Conservation (phyloP, 2,797 vertebrate species). For the Arrhamphus sclerolepis region DNA sequence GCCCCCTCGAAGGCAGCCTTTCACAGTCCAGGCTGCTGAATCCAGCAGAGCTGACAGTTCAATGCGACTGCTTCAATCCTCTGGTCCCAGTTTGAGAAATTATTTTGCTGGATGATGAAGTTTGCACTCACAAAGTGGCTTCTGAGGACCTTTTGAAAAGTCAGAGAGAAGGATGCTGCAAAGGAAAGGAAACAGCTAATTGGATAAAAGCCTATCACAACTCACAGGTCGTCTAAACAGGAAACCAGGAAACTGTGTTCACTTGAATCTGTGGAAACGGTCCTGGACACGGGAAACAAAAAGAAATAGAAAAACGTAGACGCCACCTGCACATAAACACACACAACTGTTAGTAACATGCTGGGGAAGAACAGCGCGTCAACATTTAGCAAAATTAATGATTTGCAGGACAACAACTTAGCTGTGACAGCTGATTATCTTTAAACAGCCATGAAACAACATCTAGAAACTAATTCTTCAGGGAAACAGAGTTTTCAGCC, state of each 20-base stretch:
- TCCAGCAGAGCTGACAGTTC: not conserved
- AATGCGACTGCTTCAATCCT: not conserved
- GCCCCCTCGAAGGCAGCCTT: not conserved
- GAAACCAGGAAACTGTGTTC: conserved; percentile 76
- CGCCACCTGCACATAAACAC: conserved; percentile 51
- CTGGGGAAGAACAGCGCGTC: conserved; percentile 19
- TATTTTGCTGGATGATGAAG: not conserved
- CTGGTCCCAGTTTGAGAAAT: conserved; percentile 1
- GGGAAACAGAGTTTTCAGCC: not conserved
- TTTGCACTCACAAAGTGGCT: conserved; percentile 6
- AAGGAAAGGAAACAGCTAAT: conserved; percentile 58
- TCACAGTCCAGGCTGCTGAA: not conserved
- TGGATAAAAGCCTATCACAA: conserved; percentile 64
- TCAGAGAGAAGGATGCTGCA: conserved; percentile 26
- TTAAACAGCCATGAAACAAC: not conserved
- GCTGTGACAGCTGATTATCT: not conserved
- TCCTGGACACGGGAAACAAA: conserved; percentile 75
- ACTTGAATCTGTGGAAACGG: conserved; percentile 78
- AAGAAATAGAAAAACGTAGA: conserved; percentile 66
- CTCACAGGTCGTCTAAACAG: conserved; percentile 74
- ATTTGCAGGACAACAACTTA: not conserved
- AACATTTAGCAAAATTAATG: conserved; percentile 3
- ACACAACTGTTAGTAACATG: conserved; percentile 17
- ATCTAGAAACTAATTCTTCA: not conserved
- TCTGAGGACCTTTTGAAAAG: not conserved